Evolutionary conservation across 2,888 invertebrate genomes (phyloP), one percentile per base, ranked within the genome.

Genomic region (Hypselothyrea guttata): DNA sequence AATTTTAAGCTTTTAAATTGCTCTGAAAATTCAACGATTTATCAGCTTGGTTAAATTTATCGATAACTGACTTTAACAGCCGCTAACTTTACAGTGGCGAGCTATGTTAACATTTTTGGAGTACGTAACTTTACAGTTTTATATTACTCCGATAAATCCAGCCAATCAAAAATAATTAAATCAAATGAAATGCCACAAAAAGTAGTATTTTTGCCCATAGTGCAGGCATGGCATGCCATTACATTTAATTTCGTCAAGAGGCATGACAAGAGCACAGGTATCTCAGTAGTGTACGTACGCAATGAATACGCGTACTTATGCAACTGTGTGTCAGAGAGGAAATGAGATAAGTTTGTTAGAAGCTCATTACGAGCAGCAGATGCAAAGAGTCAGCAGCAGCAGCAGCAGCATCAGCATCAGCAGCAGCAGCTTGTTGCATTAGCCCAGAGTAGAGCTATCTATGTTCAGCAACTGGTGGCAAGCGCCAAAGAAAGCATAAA

Each of bases 191-290:
- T n/a, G n/a, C n/a, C n/a, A n/a, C n/a, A n/a, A n/a, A n/a, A n/a
- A n/a, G n/a, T n/a, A n/a, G n/a, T n/a, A n/a, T n/a, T n/a, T n/a
- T n/a, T n/a, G n/a, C n/a, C n/a, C n/a, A n/a, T n/a, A n/a, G n/a
- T n/a, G n/a, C 60, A 37, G 37, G 9, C 9, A 70, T 51, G 69
- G 51, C 41, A 41, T 41, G 45, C 41, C 69, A 73, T 72, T 83
- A 57, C 47, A 72, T 79, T 75, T 66, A 69, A 83, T 77, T 77
- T 66, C 63, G 66, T 65, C 59, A 65, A 84, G 55, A 83, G 64
- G 62, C 67, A 54, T 63, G 56, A 65, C 65, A 58, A 68, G n/a
- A n/a, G 40, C 44, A 48, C 28, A 40, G 46, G 38, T 57, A 49
- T 42, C 13, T n/a, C n/a, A n/a, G n/a, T n/a, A n/a, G n/a, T n/a